These are phyloP conservation scores for Misgurnus mizolepis DNA, from an alignment of 2,113 vertebrate genomes.

Conservation along the genomic window DNA sequence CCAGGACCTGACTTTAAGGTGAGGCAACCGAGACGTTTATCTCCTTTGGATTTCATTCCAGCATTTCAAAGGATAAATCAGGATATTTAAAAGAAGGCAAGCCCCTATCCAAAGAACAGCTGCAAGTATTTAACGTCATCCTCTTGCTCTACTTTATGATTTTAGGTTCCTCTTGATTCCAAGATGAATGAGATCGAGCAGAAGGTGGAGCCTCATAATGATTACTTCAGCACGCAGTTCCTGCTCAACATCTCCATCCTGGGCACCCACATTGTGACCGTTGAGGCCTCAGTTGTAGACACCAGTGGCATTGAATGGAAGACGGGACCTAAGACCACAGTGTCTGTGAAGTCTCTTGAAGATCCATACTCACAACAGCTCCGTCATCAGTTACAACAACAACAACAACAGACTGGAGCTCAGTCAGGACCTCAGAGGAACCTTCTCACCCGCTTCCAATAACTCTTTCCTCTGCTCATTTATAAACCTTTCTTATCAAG, in stretches of 20 bases:
- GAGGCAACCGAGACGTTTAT: constrained; percentile 6
- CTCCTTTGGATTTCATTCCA: too few species aligned
- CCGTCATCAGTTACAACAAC: constrained; percentile 82
- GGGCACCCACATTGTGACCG: constrained; percentile 89
- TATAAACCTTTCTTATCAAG: too few species aligned
- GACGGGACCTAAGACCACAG: constrained; percentile 88
- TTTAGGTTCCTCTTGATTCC: constrained; percentile 84
- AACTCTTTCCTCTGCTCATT: not conserved
- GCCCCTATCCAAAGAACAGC: too few species aligned
- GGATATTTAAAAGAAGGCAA: too few species aligned
- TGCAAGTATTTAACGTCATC: too few species aligned
- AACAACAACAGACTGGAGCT: constrained; percentile 65
- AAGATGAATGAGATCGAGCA: constrained; percentile 95
- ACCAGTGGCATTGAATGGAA: constrained; percentile 91
- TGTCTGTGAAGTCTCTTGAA: constrained; percentile 92
- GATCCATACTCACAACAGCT: constrained; percentile 94
- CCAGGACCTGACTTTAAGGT: constrained; percentile 90
- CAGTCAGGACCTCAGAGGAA: constrained; percentile 66
- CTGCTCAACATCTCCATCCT: constrained; percentile 90
- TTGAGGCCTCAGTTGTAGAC: constrained; percentile 94
- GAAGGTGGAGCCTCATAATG: constrained; percentile 94
- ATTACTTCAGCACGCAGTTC: constrained; percentile 99
- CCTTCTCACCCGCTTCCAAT: constrained; percentile 73
- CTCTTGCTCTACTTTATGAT: constrained; percentile 39
- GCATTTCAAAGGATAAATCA: too few species aligned